phyloP scores from a whole-genome alignment of 2,888 invertebrate genomes.

The Elegia similella region DNA sequence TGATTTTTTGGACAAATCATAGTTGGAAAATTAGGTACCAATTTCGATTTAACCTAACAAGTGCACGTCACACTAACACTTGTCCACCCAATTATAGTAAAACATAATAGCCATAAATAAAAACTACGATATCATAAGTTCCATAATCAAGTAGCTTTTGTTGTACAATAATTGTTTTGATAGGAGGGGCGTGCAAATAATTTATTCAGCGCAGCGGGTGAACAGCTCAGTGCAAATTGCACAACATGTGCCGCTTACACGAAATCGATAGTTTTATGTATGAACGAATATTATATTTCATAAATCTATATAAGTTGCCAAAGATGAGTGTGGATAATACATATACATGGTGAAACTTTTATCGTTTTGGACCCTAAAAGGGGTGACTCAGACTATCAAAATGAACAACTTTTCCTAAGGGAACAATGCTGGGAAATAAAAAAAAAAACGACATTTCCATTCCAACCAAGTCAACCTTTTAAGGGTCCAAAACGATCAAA shows the following conservation, averaged over 20 bases:
- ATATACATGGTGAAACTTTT: too few species aligned
- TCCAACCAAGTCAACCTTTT: too few species aligned
- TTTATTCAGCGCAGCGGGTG: slow-evolving; percentile 73
- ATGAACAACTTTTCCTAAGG: too few species aligned
- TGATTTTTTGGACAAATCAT: too few species aligned
- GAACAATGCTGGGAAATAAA: too few species aligned
- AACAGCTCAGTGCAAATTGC: slow-evolving; percentile 67
- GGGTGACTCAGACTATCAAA: too few species aligned
- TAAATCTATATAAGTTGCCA: neutral
- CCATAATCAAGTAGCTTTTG: slow-evolving; percentile 71
- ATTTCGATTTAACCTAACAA: slow-evolving; percentile 1
- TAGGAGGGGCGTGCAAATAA: slow-evolving; percentile 66
- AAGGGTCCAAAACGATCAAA: too few species aligned
- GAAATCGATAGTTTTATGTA: slow-evolving; percentile 50
- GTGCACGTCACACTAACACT: slow-evolving; percentile 35
- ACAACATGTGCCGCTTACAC: slow-evolving; percentile 62
- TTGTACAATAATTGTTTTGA: slow-evolving; percentile 61
- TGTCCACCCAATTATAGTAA: slow-evolving; percentile 55
- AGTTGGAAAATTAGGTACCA: too few species aligned
- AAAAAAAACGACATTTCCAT: too few species aligned
- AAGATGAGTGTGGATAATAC: too few species aligned
- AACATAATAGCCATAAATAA: slow-evolving; percentile 45
- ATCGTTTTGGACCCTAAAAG: too few species aligned
- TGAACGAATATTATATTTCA: slow-evolving; percentile 10
- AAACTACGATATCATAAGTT: slow-evolving; percentile 53